phyloP scores from a whole-genome alignment of 2,888 invertebrate genomes.

The Leptinotarsa peninsularis region DNA sequence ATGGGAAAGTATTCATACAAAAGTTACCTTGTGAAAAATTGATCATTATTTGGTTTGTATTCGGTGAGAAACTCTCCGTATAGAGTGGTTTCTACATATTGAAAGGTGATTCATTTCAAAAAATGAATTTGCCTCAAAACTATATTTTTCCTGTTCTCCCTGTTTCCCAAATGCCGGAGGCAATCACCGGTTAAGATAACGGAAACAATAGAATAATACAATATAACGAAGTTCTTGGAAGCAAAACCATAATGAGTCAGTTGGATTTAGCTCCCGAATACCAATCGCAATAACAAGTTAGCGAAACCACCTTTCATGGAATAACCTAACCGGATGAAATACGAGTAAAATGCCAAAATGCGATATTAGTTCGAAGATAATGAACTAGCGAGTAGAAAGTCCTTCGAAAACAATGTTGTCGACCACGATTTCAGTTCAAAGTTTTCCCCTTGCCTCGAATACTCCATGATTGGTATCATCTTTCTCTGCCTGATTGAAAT shows the following conservation, averaged over 20 bases:
- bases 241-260: not conserved
- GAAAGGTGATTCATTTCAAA: too few species aligned
- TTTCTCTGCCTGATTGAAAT: not conserved
- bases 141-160: not conserved
- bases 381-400: not conserved
- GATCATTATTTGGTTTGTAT: too few species aligned
- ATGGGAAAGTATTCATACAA: too few species aligned
- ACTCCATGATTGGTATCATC: not conserved
- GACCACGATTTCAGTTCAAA: not conserved
- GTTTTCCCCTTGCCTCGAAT: not conserved
- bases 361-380: conserved; percentile 18
- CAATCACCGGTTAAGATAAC: not conserved
- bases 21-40: too few species aligned
- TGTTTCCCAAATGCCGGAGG: not conserved
- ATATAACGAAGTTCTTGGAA: not conserved
- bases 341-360: not conserved
- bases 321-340: not conserved
- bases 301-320: not conserved
- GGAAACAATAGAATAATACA: not conserved
- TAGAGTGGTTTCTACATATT: too few species aligned
- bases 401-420: not conserved
- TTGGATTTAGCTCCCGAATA: not conserved
- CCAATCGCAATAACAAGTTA: conserved; percentile 2
- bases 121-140: too few species aligned
- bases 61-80: too few species aligned